Base-by-base conservation (phyloP, 2,888 invertebrate species). In the Thyatira batis region DNA sequence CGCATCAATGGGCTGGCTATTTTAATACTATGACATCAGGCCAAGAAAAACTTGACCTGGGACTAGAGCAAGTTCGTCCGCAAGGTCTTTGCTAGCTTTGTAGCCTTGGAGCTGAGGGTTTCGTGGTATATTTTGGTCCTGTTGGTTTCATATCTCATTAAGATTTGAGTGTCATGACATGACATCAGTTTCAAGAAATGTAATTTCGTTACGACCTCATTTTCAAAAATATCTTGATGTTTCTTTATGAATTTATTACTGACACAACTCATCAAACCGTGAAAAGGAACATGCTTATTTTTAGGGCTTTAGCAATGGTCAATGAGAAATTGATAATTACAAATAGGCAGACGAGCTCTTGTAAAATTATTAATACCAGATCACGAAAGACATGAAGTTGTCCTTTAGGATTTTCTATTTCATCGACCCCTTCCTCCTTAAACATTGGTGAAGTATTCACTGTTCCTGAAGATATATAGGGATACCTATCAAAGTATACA, bases 1-100 rank as follows among this genome's bases (percentile, higher is more conserved):
- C 71, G 78, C 82, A 87, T 89, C 89, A 89, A 88, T 86, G 86
- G 73, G 63, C 68, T 65, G 64, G 70, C 76, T 88, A 89, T 89
- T 89, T 88, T 76, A 60, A 76, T 72, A 69, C 66, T 60, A 73
- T 80, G 73, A 84, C 82, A 81, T 76, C 75, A 76, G 73, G 79
- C 84, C 76, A 82, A 82, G 81, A 85, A 86, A 86, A 85, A 82
- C 78, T 80, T 83, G 80, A 84, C 84, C 80, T 78, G 75, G 74
- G 73, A 73, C 69, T 71, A 69, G 65, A 66, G 67, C 62, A 68
- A 64, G 65, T 74, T 68, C 63, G 57, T 50, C 46, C 20, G 49
- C 64, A 64, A 72, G 74, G 72, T 69, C 54, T 65, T 58, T 50
- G 8, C 39, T n/a, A 49, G 49, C 55, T 52, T n/a, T n/a, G n/a